phyloP scores from a whole-genome alignment of 2,113 vertebrate species.

The Plotosus lineatus region DNA sequence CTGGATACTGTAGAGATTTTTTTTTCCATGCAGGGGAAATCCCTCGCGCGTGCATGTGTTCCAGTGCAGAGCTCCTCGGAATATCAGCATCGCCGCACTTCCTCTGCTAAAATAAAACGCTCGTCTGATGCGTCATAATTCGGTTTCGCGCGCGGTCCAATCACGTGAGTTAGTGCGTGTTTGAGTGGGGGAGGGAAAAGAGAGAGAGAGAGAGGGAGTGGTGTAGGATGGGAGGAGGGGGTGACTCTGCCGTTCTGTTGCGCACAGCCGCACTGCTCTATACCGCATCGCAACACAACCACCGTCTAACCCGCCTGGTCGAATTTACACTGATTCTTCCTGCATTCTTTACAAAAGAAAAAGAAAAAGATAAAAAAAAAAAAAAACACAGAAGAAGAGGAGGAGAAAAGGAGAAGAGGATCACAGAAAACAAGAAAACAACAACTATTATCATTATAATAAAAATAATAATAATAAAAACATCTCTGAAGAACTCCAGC shows the following conservation, averaged over 20 bases:
- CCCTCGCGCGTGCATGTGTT: conserved; percentile 1
- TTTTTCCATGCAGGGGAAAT: conserved; percentile 6
- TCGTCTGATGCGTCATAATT: conserved; percentile 17
- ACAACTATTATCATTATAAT: not conserved
- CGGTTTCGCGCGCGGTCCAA: conserved; percentile 36
- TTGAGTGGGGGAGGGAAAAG: conserved; percentile 65
- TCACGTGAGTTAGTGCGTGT: conserved; percentile 55
- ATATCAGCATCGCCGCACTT: not conserved
- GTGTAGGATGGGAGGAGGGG: conserved; percentile 15
- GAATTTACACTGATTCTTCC: not conserved
- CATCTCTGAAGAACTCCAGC: conserved; percentile 58
- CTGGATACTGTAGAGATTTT: not conserved
- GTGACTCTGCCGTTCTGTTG: conserved; percentile 50
- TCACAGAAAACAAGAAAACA: conserved; percentile 40
- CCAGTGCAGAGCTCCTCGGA: not conserved
- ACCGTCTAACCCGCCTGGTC: conserved; percentile 7
- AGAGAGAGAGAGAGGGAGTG: conserved; percentile 1
- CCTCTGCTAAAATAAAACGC: not conserved
- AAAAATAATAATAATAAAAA: not conserved
- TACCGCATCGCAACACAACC: conserved; percentile 50
- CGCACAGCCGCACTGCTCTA: conserved; percentile 59
- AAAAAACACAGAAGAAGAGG: not conserved
- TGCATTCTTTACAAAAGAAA: not conserved
- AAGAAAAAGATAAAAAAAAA: not conserved
- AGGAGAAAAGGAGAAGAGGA: not conserved